A percentile compares a stretch with the other conserved stretches of the same genome.
phyloP scores from a whole-genome alignment of 2,888 invertebrate species.

The Apodemia hepburni region DNA sequence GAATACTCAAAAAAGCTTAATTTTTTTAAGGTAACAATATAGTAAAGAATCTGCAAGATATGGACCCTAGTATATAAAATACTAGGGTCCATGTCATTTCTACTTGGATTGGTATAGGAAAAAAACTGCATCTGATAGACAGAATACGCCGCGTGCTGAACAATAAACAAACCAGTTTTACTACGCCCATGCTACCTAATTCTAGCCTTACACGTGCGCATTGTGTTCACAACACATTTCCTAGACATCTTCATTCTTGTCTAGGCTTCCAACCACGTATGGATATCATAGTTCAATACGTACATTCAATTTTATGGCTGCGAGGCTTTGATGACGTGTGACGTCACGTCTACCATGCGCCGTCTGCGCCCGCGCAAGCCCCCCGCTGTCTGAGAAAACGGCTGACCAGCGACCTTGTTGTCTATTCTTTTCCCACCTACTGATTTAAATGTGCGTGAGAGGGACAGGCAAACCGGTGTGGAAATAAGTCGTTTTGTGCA shows the following conservation, averaged over 20 bases:
- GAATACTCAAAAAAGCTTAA: no score
- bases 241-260: neutral
- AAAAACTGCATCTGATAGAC: neutral
- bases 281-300: slow-evolving; percentile 16
- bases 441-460: slow-evolving; percentile 40
- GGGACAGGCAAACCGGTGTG: slow-evolving; percentile 38
- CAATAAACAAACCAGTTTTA: neutral
- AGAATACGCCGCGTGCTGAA: neutral
- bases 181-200: neutral
- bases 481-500: slow-evolving; percentile 51
- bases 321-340: slow-evolving; percentile 51
- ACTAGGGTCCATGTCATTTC: no score
- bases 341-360: slow-evolving; percentile 64
- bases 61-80: no score
- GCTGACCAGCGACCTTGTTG: slow-evolving; percentile 77
- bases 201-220: neutral
- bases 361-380: slow-evolving; percentile 64
- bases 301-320: slow-evolving; percentile 61
- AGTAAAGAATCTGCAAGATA: no score
- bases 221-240: neutral
- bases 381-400: slow-evolving; percentile 69
- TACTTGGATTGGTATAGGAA: no score
- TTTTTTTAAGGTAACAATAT: no score
- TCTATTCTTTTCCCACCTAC: slow-evolving; percentile 51
- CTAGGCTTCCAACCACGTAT: slow-evolving; percentile 7